Evolutionary conservation across 2,797 vertebrate genomes (phyloP), one percentile per base, ranked within the genome.

Genomic region (Sebastes variabilis): DNA sequence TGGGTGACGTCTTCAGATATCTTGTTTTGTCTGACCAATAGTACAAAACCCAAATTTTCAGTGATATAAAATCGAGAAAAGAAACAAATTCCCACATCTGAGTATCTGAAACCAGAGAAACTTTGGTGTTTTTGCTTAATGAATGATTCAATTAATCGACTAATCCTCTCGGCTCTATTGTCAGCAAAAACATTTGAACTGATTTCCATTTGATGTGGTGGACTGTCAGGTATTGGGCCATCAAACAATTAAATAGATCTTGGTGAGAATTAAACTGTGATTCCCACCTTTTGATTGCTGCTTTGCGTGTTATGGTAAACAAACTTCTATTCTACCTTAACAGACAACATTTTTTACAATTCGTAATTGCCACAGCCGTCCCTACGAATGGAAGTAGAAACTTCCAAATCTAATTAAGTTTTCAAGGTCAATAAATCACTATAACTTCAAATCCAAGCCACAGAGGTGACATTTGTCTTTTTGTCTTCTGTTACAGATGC

Each of bases 401-500:
- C 7, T 4, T 54, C 3, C 1, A 27, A 34, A 68, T 72, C 6
- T 24, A 52, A 32, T 68, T 8, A 9, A 22, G 4, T 36, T 66
- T 32, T 75, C 14, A 36, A 38, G 1, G 13, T 71, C 5, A 34
- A 22, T 4, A 64, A 42, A 58, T 78, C 13, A 3, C 6, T 52
- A 5, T 14, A 30, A 29, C 20, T 36, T 38, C 1, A 66, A 56
- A 67, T 32, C 10, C 8, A 36, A 68, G n/a, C 4, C 52, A 66
- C 10, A 25, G 10, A 52, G 27, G 2, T 75, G 6, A 78, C n/a
- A 13, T 46, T 34, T 24, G 6, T 71, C 36, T 2, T 75, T 79
- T 72, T 30, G 3, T 87, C 32, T 49, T 78, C 42, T 79, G 49
- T 82, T 74, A 13, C 94, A 98, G 97, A 96, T 18, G 66, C 91